phyloP scores from a whole-genome alignment of 2,113 vertebrate species.

The Axis porcinus region DNA sequence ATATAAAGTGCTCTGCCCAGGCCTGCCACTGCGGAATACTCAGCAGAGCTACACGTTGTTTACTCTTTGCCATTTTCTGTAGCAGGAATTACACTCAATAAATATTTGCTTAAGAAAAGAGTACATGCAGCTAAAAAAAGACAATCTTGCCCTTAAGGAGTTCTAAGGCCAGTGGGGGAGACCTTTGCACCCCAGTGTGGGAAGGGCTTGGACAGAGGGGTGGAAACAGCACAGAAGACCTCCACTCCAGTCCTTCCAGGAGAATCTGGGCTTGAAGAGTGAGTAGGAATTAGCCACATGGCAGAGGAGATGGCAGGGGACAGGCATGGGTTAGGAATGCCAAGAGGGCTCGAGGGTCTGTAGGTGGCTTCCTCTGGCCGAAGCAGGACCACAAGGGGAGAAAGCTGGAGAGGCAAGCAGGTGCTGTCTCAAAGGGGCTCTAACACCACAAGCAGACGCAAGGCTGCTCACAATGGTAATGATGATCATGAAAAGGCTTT shows the following conservation, averaged over 20 bases:
- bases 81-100: background rate
- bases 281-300: background rate
- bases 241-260: background rate
- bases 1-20: background rate
- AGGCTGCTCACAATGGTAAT: too few relatives aligned
- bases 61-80: background rate
- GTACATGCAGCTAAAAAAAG: background rate
- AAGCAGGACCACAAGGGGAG: background rate
- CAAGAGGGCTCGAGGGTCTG: background rate
- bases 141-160: background rate
- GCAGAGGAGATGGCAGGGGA: background rate
- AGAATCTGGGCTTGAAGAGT: background rate
- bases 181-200: background rate
- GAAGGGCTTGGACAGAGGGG: background rate
- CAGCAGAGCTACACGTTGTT: background rate
- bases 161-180: background rate
- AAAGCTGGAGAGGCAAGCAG: rapidly evolving
- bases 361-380: background rate
- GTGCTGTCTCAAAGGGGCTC: rapidly evolving
- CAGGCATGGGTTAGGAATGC: too few relatives aligned
- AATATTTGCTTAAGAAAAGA: background rate
- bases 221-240: background rate
- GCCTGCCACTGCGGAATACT: background rate
- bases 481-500: background rate
- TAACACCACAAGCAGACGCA: rapidly evolving